Evolutionary conservation across 2,888 invertebrate species (phyloP).

Genomic region (Tortricodes alternella): DNA sequence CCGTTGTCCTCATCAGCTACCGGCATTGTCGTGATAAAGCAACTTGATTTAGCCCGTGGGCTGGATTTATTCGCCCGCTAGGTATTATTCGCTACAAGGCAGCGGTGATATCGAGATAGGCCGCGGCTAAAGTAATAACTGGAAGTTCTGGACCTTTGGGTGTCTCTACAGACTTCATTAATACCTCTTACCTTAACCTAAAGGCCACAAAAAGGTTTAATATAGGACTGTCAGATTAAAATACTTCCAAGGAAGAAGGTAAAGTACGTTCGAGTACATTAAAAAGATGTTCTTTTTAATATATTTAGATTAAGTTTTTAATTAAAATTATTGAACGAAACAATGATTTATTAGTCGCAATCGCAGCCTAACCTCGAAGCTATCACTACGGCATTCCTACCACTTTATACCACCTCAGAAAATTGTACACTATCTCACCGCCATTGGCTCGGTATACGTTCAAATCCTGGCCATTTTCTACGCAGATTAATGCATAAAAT

Average conservation of each 20-base stretch:
- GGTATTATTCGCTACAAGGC: conserved; percentile 10
- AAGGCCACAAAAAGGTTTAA: too few species aligned
- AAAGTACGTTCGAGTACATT: too few species aligned
- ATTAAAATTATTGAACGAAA: too few species aligned
- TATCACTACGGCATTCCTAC: neutral
- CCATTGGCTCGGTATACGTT: neutral
- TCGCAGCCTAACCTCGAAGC: neutral
- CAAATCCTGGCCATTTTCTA: neutral
- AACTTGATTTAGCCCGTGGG: neutral
- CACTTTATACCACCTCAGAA: neutral
- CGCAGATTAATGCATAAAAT: neutral
- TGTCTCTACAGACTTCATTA: too few species aligned
- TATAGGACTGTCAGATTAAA: too few species aligned
- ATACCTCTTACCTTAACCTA: too few species aligned
- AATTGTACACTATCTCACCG: neutral
- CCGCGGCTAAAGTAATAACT: neutral
- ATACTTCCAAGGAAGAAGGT: too few species aligned
- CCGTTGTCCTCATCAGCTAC: conserved; percentile 2
- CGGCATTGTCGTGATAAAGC: conserved; percentile 19
- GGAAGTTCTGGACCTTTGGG: neutral
- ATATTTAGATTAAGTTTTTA: too few species aligned
- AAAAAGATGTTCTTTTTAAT: too few species aligned
- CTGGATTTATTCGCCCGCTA: neutral
- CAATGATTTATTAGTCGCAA: neutral
- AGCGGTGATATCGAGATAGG: neutral